phyloP scores from a whole-genome alignment of 2,797 vertebrate species.

The Silurus lanzhouensis region DNA sequence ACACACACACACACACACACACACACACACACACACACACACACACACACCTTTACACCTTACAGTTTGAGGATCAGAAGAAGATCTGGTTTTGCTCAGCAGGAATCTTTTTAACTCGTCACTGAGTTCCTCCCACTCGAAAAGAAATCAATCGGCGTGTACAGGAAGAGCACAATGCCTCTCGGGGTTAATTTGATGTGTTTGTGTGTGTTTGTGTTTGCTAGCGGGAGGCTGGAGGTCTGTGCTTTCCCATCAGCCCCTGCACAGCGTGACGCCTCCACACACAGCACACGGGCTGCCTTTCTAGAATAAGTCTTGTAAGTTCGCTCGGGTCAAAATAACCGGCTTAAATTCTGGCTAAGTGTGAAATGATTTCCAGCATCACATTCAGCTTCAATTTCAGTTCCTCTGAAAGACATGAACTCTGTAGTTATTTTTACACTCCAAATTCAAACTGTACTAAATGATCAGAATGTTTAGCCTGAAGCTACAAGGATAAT shows the following conservation, averaged over 20 bases:
- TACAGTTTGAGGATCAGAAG: constrained; percentile 18
- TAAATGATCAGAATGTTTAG: not conserved
- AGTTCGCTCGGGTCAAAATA: constrained; percentile 11
- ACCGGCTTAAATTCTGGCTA: constrained; percentile 4
- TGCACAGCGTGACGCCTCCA: constrained; percentile 42
- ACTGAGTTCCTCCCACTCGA: constrained; percentile 47
- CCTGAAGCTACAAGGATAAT: not conserved
- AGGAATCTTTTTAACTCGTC: constrained; percentile 52
- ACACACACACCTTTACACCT: constrained; percentile 3
- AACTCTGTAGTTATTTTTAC: not conserved
- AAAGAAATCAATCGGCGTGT: constrained; percentile 53
- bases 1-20: not conserved
- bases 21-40: not conserved
- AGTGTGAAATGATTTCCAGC: constrained; percentile 27
- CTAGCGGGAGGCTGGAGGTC: constrained; percentile 45
- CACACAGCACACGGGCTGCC: constrained; percentile 16
- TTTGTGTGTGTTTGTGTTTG: constrained; percentile 46
- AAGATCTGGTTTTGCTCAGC: constrained; percentile 39
- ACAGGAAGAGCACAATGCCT: constrained; percentile 51
- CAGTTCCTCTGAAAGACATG: not conserved
- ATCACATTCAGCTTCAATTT: constrained; percentile 17
- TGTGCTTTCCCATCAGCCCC: constrained; percentile 45
- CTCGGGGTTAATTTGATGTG: constrained; percentile 61
- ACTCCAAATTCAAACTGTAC: not conserved
- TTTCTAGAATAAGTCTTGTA: constrained; percentile 20